phyloP scores from a whole-genome alignment of 2,113 vertebrate species.

The Mola mola region DNA sequence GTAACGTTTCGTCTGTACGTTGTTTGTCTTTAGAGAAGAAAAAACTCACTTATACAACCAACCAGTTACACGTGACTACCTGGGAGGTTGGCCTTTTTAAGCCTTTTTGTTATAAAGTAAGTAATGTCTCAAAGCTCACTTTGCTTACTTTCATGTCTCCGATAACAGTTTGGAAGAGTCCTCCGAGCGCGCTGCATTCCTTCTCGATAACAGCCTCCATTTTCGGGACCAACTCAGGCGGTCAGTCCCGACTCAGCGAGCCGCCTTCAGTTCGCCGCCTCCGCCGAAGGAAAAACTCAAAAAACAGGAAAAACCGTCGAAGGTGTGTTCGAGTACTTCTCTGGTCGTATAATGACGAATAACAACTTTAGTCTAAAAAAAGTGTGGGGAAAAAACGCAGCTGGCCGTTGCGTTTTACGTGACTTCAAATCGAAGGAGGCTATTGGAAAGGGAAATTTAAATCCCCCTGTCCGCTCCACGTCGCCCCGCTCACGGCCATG shows the following conservation, averaged over 20 bases:
- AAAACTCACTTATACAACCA: background rate
- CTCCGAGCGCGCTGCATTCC: constrained; percentile 86
- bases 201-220: constrained; percentile 87
- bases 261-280: constrained; percentile 48
- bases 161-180: constrained; percentile 85
- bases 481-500: constrained; percentile 54
- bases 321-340: background rate
- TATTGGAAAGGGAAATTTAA: constrained; percentile 68
- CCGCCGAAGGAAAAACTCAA: constrained; percentile 25
- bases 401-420: constrained; percentile 16
- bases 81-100: background rate
- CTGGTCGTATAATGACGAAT: background rate
- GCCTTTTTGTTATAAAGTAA: too few species aligned
- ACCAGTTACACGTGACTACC: background rate
- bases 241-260: constrained; percentile 66
- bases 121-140: background rate
- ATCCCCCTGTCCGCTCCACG: constrained; percentile 64
- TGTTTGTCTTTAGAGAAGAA: background rate
- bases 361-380: background rate
- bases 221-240: constrained; percentile 69
- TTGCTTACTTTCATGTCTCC: constrained; percentile 85
- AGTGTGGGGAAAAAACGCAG: background rate
- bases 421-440: constrained; percentile 51
- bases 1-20: too few species aligned
- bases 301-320: background rate